phyloP scores from a whole-genome alignment of 1,140 invertebrate genomes.

The Drosophila ambigua region DNA sequence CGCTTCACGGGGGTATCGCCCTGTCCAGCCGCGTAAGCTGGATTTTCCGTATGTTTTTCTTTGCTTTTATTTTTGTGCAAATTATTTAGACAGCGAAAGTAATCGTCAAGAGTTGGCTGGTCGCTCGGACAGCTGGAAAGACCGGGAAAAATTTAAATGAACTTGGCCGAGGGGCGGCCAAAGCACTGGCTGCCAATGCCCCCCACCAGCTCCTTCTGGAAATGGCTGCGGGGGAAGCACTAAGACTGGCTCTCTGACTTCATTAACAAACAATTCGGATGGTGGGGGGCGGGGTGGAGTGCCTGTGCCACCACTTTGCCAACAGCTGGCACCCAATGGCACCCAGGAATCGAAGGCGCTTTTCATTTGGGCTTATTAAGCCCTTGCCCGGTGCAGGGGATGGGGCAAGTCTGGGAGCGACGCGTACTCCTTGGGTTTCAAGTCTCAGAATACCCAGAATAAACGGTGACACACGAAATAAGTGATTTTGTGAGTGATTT shows the following conservation, averaged over 20 bases:
- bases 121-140: slow-evolving; percentile 27
- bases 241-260: slow-evolving; percentile 61
- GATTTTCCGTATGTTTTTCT: not conserved
- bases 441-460: slow-evolving; percentile 14
- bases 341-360: slow-evolving; percentile 37
- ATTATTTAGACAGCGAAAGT: slow-evolving; percentile 79
- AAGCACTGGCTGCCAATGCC: not conserved
- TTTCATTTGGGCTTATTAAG: slow-evolving; percentile 39
- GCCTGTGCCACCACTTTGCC: slow-evolving; percentile 1
- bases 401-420: not conserved
- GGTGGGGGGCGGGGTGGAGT: not conserved
- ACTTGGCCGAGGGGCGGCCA: slow-evolving; percentile 12
- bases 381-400: not conserved
- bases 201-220: not conserved
- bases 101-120: slow-evolving; percentile 58
- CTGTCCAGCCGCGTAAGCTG: not conserved
- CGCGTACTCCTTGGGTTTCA: not conserved
- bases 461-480: no score
- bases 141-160: slow-evolving; percentile 46
- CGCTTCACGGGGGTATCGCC: slow-evolving; percentile 1
- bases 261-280: slow-evolving; percentile 46
- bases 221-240: slow-evolving; percentile 44
- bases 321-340: slow-evolving; percentile 41
- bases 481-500: no score
- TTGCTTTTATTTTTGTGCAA: slow-evolving; percentile 22